A percentile compares a stretch with the other conserved stretches of the same genome.
These are phyloP conservation scores for Gyps fulvus DNA, from an alignment of 2,113 vertebrate genomes.

Conservation along the genomic window DNA sequence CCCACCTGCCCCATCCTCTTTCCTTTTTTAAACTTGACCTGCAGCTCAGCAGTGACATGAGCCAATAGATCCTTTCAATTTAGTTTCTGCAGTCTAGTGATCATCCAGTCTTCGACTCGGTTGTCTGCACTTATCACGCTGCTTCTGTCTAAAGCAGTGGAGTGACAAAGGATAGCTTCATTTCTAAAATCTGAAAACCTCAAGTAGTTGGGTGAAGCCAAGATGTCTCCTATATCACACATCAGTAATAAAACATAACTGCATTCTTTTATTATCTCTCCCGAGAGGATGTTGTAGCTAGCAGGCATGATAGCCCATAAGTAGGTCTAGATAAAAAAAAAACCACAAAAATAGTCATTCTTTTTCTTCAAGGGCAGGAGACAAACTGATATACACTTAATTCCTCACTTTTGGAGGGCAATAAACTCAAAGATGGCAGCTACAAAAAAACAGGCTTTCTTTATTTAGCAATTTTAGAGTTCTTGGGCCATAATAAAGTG, in stretches of 20 bases:
- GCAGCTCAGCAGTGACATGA: background rate
- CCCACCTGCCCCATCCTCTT: background rate
- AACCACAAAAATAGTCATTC: background rate
- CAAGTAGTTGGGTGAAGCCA: background rate
- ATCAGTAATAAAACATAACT: background rate
- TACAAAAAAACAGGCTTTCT: background rate
- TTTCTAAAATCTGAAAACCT: background rate
- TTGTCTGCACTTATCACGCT: background rate
- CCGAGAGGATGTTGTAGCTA: background rate
- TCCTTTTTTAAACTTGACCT: background rate
- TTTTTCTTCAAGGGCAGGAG: background rate
- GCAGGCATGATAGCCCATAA: background rate
- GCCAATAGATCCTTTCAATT: background rate
- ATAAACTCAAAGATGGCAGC: background rate
- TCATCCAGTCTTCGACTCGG: accelerated
- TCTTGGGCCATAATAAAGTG: background rate
- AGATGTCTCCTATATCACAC: background rate
- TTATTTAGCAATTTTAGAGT: constrained; percentile 17
- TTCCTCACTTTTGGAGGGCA: background rate
- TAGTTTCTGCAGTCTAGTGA: background rate
- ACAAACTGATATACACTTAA: background rate
- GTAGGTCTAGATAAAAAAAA: background rate
- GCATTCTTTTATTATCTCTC: background rate
- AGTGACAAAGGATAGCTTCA: background rate
- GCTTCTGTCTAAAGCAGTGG: background rate